Base-by-base conservation (phyloP, 2,113 vertebrate genomes). In the Alectura lathami region DNA sequence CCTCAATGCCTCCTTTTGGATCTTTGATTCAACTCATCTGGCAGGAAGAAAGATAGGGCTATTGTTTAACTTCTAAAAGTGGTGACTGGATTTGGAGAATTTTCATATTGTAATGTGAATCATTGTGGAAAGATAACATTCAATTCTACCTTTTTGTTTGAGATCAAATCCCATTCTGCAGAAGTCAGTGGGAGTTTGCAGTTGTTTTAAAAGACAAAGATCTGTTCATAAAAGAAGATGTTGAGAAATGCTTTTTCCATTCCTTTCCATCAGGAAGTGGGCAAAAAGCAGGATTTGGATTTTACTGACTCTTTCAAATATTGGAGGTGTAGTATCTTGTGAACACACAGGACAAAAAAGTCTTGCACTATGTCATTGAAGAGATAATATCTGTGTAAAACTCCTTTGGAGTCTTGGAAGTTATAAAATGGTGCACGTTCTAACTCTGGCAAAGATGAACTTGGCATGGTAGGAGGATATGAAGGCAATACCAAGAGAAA, bases 401-500 rank as follows among this genome's bases (percentile, higher is more conserved):
- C 13, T 66, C 36, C 15, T 11, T 66, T 75, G 48, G 50, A 91
- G 24, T 93, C 64, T 76, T 75, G 6, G 11, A 79, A 29, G 27
- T 69, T 96, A 50, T 83, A 63, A 93, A 89, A 45, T 51, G 24
- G 26, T 87, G 51, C 14, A 43, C 54, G 6, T 88, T 85, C 54
- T 69, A 24, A 73, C 89, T 87, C 53, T 79, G 79, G 62, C 40
- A 36, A 84, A 83, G 36, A 76, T 66, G 20, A 91, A 36, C 24
- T 29, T 96, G 57, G 11, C 60, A 32, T 45, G 27, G 18, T 67
- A 54, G 66, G 64, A 93, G 45, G 45, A 43, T 69, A 47, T 73
- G 74, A 91, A 57, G 90, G 21, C 42, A 81, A 70, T 50, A 78
- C 42, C 54, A 86, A 68, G 62, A 91, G 68, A 92, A 86, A 88